Base-by-base conservation (phyloP, 2,113 vertebrate species). In the Cynoglossus semilaevis region DNA sequence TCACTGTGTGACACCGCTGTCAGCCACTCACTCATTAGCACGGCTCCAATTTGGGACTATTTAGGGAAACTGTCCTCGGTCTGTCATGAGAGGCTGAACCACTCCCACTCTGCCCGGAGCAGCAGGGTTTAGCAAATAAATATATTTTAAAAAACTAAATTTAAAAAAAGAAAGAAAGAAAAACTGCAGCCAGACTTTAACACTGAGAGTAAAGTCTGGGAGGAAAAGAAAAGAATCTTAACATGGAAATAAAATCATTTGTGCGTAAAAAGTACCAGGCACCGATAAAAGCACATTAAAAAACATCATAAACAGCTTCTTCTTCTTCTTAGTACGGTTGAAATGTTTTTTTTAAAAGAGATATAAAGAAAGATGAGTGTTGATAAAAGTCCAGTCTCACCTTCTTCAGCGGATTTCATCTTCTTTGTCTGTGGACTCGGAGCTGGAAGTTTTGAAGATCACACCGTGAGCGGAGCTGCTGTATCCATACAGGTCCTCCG, bases 351-450 rank as follows among this genome's bases (percentile, higher is more conserved):
- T n/a, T n/a, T n/a, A n/a, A n/a, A n/a, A n/a, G n/a, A n/a, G n/a
- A n/a, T n/a, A n/a, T n/a, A n/a, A n/a, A n/a, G n/a, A 45, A 8
- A 63, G 29, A 15, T 53, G 1, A 12, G 15, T 15, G 19, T 55
- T 19, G n/a, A n/a, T n/a, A n/a, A n/a, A n/a, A 64, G 63, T 62
- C 15, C 12, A 36, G 66, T n/a, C 78, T 83, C 58, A 91, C 90
- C 89, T 67, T 91, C 89, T 36, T 90, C 89, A 17, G 89, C 86
- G 4, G 90, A 89, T 74, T 90, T 90, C 90, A 91, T 91, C 7
- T 69, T 91, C 7, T 69, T 74, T 34, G 51, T 68, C 51, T 70
- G 22, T 15, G 51, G 35, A 59, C 53, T 46, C 14, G 44, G 52
- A 59, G 51, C 35, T 29, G 22, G 22, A 29, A 59, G 63, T 50